Percentiles rank a stretch among this genome's conserved stretches.
These are phyloP conservation scores for Bembecia ichneumoniformis DNA, from an alignment of 2,888 invertebrate genomes.

Conservation along the genomic window DNA sequence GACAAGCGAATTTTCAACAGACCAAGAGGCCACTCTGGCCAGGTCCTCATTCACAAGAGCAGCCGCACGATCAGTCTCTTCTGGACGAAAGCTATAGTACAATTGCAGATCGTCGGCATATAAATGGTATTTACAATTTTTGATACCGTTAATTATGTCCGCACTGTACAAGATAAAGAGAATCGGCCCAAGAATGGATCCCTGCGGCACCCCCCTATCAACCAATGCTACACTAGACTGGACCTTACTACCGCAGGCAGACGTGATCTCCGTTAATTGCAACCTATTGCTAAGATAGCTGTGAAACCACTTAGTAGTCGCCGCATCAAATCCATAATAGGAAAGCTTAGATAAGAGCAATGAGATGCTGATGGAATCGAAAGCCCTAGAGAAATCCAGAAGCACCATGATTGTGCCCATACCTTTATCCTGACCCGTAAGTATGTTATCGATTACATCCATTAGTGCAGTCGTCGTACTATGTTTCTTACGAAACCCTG, in stretches of 20 bases:
- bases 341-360: conserved; percentile 9
- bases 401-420: too few species aligned
- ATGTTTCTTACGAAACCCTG: conserved; percentile 3
- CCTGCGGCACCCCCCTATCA: neutral
- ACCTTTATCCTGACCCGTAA: neutral
- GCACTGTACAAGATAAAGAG: too few species aligned
- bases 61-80: too few species aligned
- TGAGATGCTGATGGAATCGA: conserved; percentile 10
- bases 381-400: too few species aligned
- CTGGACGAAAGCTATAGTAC: too few species aligned
- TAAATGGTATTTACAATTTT: too few species aligned
- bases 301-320: neutral
- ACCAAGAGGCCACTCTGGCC: too few species aligned
- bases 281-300: neutral
- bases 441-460: neutral
- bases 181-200: conserved; percentile 1
- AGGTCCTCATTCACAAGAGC: too few species aligned
- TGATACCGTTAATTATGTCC: too few species aligned
- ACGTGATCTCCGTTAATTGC: neutral
- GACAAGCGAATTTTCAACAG: too few species aligned
- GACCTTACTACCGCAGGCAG: neutral
- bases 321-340: conserved; percentile 8
- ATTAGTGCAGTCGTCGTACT: conserved; percentile 1
- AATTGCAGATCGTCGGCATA: too few species aligned
- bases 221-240: neutral